Evolutionary conservation across 1,140 invertebrate species (phyloP).

Genomic region (Drusus annulatus): DNA sequence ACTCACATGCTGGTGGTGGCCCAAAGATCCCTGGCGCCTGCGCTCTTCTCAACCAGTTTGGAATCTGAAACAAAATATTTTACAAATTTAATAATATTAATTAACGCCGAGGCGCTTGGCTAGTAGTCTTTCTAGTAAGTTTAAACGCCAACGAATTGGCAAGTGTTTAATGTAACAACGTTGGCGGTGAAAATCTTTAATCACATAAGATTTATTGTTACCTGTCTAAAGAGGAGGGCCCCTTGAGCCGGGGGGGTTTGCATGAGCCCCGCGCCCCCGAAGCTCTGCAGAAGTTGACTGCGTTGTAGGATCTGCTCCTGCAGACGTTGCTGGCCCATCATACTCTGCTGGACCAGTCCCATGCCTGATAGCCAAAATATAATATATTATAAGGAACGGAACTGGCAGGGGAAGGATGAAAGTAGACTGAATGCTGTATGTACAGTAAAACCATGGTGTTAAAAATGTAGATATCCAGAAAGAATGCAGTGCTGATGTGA

Average conservation of each 20-base stretch:
- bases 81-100: background rate
- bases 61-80: conserved; percentile 47
- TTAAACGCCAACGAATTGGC: no score
- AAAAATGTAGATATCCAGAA: no score
- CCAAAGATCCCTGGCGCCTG: conserved; percentile 46
- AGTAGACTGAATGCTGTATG: no score
- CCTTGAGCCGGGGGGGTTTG: conserved; percentile 27
- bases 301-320: conserved; percentile 12
- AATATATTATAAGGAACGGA: no score
- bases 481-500: no score
- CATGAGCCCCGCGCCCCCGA: conserved; percentile 32
- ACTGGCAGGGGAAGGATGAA: no score
- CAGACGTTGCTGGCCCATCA: background rate
- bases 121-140: no score
- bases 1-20: conserved; percentile 37
- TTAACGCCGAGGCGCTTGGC: no score
- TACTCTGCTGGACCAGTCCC: background rate
- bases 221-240: conserved; percentile 43
- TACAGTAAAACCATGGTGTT: no score
- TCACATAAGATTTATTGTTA: no score
- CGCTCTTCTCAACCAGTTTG: conserved; percentile 42
- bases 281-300: background rate
- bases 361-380: background rate
- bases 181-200: no score
- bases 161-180: no score